Evolutionary conservation across 2,888 invertebrate genomes (phyloP), one percentile per base, ranked within the genome.

Genomic region (Euzophera pinguis): DNA sequence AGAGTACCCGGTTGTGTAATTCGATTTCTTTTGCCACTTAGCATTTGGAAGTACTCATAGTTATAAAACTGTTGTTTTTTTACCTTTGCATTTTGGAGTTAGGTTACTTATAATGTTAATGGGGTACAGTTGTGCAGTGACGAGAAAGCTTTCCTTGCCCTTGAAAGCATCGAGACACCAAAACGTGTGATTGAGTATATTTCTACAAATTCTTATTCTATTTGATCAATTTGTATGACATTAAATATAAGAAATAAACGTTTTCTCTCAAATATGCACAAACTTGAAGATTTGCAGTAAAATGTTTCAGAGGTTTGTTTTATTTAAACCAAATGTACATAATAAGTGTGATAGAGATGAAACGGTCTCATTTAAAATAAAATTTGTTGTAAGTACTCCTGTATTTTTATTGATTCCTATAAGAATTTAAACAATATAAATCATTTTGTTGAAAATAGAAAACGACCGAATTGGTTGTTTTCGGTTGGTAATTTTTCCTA

Each of bases 271-370:
- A 86, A 83, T 84, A 84, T 86, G 89, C 89, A 90, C 89, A 90
- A 90, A 90, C 78, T 84, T 81, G 82, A 84, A 73, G 73, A 83
- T 78, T 79, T 81, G 81, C 80, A 78, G 78, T 83, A 75, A 79
- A 80, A 82, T 81, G 75, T 85, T 82, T 84, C 76, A 78, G 72
- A 78, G 83, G 86, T 88, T 88, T 88, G 84, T 88, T 90, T 86
- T 87, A 85, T 84, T 87, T 77, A 85, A 88, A 88, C 89, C 87
- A 88, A 88, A 85, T 89, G 89, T 90, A 89, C 87, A 90, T 89
- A 81, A 76, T 81, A 88, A 83, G 89, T 90, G 89, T 90, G 89
- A 90, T 90, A 90, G 89, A 89, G 89, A 90, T 86, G 87, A 81
- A 86, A 87, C 79, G 80, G 89, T 90, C 89, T 90, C 89, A 87